Percentiles rank a stretch among this genome's conserved stretches.
These are phyloP conservation scores for Thereva nobilitata DNA, from an alignment of 2,888 invertebrate genomes.

Conservation along the genomic window DNA sequence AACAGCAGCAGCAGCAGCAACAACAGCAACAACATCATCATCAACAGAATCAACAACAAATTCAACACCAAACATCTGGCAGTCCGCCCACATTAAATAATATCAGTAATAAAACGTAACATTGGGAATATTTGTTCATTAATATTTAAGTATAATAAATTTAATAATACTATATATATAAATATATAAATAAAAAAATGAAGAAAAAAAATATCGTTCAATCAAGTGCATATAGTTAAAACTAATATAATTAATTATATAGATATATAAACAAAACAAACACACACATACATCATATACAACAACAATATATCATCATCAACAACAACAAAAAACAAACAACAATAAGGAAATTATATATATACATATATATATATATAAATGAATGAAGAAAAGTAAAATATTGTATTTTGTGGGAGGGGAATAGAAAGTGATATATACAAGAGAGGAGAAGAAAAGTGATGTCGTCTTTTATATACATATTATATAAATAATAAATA, in stretches of 20 bases:
- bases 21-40: conserved; percentile 45
- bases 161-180: background rate
- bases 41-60: conserved; percentile 44
- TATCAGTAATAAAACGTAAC: conserved; percentile 58
- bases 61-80: conserved; percentile 47
- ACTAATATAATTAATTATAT: background rate
- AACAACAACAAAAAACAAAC: no score
- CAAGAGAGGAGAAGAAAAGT: no score
- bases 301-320: no score
- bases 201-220: background rate
- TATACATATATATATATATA: no score
- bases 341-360: no score
- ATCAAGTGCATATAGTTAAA: conserved; percentile 5
- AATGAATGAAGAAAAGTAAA: no score
- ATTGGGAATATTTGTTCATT: conserved; percentile 60
- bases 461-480: no score
- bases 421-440: no score
- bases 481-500: no score
- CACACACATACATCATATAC: conserved; percentile 27
- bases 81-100: conserved; percentile 59
- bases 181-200: conserved; percentile 1
- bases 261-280: conserved; percentile 5
- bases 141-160: conserved; percentile 52
- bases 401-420: no score
- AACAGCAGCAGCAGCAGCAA: conserved; percentile 45